Evolutionary conservation across 2,113 vertebrate species (phyloP).

Genomic region (Mastomys natalensis): DNA sequence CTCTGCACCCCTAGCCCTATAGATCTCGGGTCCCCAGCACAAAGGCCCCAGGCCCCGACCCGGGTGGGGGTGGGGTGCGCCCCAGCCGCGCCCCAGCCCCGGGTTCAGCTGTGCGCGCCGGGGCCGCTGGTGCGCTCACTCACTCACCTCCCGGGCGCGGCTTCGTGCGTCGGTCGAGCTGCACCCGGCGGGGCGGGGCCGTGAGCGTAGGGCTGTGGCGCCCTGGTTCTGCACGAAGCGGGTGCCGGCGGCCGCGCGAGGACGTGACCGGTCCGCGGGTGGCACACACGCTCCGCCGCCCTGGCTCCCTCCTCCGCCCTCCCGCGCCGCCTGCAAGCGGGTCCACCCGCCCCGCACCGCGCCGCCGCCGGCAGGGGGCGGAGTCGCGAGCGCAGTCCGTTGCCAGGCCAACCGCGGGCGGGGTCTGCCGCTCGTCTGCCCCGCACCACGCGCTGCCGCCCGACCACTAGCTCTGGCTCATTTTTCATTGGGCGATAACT

Average conservation of each 20-base stretch:
- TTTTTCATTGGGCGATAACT: conserved; percentile 3
- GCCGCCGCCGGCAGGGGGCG: conserved; percentile 78
- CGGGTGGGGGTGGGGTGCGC: conserved; percentile 45
- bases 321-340: conserved; percentile 53
- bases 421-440: conserved; percentile 35
- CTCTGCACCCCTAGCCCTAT: not conserved
- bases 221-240: conserved; percentile 67
- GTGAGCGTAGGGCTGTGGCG: conserved; percentile 43
- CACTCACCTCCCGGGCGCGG: conserved; percentile 73
- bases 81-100: conserved; percentile 21
- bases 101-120: not conserved
- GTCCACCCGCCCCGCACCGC: conserved; percentile 76
- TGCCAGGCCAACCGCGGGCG: conserved; percentile 76
- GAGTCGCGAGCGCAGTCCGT: conserved; percentile 74
- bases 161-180: conserved; percentile 60
- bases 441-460: conserved; percentile 52
- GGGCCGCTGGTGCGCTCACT: conserved; percentile 54
- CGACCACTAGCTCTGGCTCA: conserved; percentile 25
- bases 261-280: conserved; percentile 79
- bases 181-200: conserved; percentile 58
- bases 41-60: conserved; percentile 53
- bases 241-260: conserved; percentile 73
- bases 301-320: conserved; percentile 68
- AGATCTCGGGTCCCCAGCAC: conserved; percentile 20
- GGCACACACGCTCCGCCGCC: conserved; percentile 70